Percentiles rank a stretch among this genome's conserved stretches.
These are phyloP conservation scores for Cynocephalus volans DNA, from an alignment of 2,113 vertebrate species.

Conservation along the genomic window DNA sequence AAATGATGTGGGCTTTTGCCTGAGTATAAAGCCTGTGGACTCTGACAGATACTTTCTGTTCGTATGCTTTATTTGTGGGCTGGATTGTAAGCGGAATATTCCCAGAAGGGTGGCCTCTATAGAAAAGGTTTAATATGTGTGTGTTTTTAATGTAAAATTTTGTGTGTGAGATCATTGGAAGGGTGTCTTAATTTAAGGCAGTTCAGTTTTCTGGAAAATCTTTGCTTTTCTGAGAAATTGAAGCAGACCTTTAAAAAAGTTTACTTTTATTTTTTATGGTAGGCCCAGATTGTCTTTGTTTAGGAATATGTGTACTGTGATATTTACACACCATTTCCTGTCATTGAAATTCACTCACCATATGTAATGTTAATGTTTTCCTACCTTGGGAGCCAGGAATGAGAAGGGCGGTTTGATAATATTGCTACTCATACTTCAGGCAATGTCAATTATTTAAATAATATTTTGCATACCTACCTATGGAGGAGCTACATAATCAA, in stretches of 20 bases:
- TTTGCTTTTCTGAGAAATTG: not conserved
- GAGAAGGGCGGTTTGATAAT: constrained; percentile 30
- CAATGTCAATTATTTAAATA: constrained; percentile 24
- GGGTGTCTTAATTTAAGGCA: not conserved
- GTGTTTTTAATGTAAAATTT: not conserved
- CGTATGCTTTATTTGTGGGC: not conserved
- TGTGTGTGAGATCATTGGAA: not conserved
- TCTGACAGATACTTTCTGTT: constrained; percentile 8
- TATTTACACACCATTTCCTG: not conserved
- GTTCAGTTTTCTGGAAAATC: not conserved
- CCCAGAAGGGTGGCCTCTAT: not conserved
- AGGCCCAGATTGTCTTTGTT: not conserved
- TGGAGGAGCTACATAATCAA: not conserved
- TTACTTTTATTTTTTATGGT: not conserved
- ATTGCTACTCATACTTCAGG: not conserved
- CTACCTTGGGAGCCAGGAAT: not conserved
- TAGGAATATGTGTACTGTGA: not conserved
- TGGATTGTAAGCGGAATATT: not conserved
- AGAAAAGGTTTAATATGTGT: not conserved
- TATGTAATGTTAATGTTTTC: not conserved
- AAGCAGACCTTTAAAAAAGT: not conserved
- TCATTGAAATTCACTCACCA: not conserved
- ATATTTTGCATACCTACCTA: constrained; percentile 19
- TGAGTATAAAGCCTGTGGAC: not conserved
- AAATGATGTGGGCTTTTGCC: not conserved